Base-by-base conservation (phyloP, 2,113 vertebrate genomes). In the Uria lomvia region DNA sequence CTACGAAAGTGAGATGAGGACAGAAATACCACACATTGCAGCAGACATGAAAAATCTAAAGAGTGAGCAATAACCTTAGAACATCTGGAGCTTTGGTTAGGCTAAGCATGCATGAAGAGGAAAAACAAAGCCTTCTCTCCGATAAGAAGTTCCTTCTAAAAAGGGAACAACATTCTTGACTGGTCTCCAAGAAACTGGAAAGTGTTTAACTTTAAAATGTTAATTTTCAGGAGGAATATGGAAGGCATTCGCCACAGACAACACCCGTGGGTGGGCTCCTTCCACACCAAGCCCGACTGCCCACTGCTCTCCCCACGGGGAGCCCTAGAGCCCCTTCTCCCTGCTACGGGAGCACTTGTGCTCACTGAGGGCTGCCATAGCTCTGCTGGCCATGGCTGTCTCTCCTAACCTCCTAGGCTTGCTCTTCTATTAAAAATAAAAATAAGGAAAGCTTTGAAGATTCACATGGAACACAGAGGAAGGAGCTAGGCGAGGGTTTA, bases 331-430 rank as follows among this genome's bases (percentile, higher is more conserved):
- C 24, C 42, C 8, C 11, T 71, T 50, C 55, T 81, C 67, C 40
- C 34, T 29, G 7, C 50, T 14, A 10, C 1, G 4, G 17, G 15
- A 24, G 17, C 4, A 6, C 5, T 50, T 5, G 2, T 3, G 1
- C 27, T 19, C 27, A 23, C 30, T 11, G 32, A 13, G 30, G 32
- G 17, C 24, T 49, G 50, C 12, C 32, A 62, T 32, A 75, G 24
- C 16, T 53, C 15, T n/a, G 30, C 60, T 30, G 65, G 30, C 70
- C 15, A 13, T 5, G 13, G 21, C 11, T 29, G 20, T 12, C 53
- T 73, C 26, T 18, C 18, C 53, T 6, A 34, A 5, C 30, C 14
- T 62, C 40, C 18, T 40, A 20, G 8, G 15, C 43, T 52, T 24
- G 11, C 17, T 72, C n/a, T 47, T n/a, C 23, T 9, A 30, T 45